A percentile compares a stretch with the other conserved stretches of the same genome.
phyloP scores from a whole-genome alignment of 2,888 invertebrate genomes.

The Oscheius onirici region DNA sequence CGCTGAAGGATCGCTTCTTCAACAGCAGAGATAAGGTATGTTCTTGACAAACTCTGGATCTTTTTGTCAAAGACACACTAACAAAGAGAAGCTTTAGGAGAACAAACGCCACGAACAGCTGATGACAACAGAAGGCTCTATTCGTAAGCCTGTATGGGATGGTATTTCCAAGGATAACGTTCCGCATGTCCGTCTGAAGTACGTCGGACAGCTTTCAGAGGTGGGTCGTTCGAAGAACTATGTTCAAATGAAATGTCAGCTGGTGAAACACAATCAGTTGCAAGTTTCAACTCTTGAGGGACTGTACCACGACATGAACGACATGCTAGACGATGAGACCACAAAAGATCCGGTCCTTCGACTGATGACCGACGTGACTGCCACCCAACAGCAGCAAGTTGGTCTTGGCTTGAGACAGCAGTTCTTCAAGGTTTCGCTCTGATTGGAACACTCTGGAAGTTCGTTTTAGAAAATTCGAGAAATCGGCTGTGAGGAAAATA shows the following conservation, averaged over 20 bases:
- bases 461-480: slow-evolving; percentile 25
- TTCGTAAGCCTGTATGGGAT: slow-evolving; percentile 22
- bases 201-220: slow-evolving; percentile 14
- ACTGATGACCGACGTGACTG: slow-evolving; percentile 48
- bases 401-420: slow-evolving; percentile 55
- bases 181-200: slow-evolving; percentile 13
- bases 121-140: slow-evolving; percentile 22
- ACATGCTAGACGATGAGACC: slow-evolving; percentile 40
- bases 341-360: slow-evolving; percentile 32
- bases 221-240: slow-evolving; percentile 1
- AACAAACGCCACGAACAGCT: slow-evolving; percentile 5
- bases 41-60: background rate
- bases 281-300: slow-evolving; percentile 59
- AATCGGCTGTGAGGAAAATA: slow-evolving; percentile 45
- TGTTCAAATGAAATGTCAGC: slow-evolving; percentile 7
- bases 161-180: slow-evolving; percentile 20
- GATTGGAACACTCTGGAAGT: background rate
- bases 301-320: slow-evolving; percentile 50
- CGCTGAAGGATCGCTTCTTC: background rate
- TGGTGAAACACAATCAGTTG: slow-evolving; percentile 41
- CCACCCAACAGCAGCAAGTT: slow-evolving; percentile 48
- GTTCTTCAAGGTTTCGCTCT: slow-evolving; percentile 48
- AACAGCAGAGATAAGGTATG: slow-evolving; percentile 14
- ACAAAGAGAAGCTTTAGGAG: background rate
- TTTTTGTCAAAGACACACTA: background rate